Conservation (phyloP, 2,113 vertebrate genomes). For the Gasterosteus nipponicus region DNA sequence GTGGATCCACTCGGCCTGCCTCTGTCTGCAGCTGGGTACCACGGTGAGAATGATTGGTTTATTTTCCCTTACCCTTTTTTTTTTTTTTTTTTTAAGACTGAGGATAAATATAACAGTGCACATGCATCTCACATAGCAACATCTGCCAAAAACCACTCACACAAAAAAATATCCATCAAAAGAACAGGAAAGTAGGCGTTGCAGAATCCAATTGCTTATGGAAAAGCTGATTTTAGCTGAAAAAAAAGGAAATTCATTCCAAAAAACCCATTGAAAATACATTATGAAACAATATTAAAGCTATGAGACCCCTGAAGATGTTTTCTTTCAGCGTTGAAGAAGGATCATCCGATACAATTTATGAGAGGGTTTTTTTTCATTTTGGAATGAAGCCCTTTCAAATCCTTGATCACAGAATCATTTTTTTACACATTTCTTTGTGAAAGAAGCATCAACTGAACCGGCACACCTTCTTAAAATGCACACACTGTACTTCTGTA, state of each 20-base stretch:
- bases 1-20: slow-evolving; percentile 31
- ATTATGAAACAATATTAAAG: slow-evolving; percentile 29
- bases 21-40: slow-evolving; percentile 20
- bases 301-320: slow-evolving; percentile 31
- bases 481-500: not conserved
- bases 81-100: slow-evolving; percentile 1
- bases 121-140: slow-evolving; percentile 28
- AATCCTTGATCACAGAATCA: not conserved
- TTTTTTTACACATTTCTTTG: not conserved
- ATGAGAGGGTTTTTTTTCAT: slow-evolving; percentile 40
- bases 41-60: slow-evolving; percentile 26
- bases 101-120: slow-evolving; percentile 33
- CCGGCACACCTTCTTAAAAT: not conserved
- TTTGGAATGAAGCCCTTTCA: slow-evolving; percentile 23
- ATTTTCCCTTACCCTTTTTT: slow-evolving; percentile 29
- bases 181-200: slow-evolving; percentile 14
- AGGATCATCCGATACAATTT: slow-evolving; percentile 37
- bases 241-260: not conserved
- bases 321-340: slow-evolving; percentile 20
- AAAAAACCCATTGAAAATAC: slow-evolving; percentile 24
- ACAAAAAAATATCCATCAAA: slow-evolving; percentile 46
- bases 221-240: slow-evolving; percentile 20
- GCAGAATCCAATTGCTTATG: slow-evolving; percentile 28
- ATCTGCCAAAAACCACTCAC: slow-evolving; percentile 44
- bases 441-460: slow-evolving; percentile 2